Conservation (phyloP, 2,797 vertebrate genomes). For the Chelonia mydas region DNA sequence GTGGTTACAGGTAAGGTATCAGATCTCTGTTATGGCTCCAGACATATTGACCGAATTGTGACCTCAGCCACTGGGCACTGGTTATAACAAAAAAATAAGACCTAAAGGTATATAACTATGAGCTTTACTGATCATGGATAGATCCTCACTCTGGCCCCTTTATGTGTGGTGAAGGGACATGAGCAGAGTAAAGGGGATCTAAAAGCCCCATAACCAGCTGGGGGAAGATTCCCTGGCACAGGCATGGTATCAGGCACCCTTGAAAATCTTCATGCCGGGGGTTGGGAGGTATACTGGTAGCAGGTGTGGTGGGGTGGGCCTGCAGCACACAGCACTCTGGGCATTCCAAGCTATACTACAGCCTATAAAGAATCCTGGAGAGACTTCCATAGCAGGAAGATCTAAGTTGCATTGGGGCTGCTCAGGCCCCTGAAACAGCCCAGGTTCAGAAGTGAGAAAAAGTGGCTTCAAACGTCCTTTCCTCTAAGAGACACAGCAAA, state of each 20-base stretch:
- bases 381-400: not conserved
- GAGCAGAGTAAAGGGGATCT: fast-evolving
- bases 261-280: fast-evolving
- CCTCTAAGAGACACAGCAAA: not conserved
- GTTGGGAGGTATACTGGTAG: no score
- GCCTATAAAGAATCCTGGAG: not conserved
- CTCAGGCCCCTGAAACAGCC: not conserved
- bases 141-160: not conserved
- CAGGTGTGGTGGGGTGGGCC: not conserved
- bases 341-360: not conserved
- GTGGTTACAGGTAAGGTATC: not conserved
- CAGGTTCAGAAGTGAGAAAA: not conserved
- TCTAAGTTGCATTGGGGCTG: not conserved
- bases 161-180: not conserved
- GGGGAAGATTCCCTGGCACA: not conserved
- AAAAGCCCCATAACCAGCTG: not conserved
- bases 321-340: not conserved
- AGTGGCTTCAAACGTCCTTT: not conserved
- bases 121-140: not conserved
- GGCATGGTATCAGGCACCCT: not conserved
- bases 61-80: not conserved
- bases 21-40: not conserved
- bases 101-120: not conserved
- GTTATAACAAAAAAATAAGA: not conserved
- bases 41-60: not conserved